Percentiles rank a stretch among this genome's conserved stretches.
phyloP scores from a whole-genome alignment of 2,113 vertebrate genomes.

The Chamaea fasciata region DNA sequence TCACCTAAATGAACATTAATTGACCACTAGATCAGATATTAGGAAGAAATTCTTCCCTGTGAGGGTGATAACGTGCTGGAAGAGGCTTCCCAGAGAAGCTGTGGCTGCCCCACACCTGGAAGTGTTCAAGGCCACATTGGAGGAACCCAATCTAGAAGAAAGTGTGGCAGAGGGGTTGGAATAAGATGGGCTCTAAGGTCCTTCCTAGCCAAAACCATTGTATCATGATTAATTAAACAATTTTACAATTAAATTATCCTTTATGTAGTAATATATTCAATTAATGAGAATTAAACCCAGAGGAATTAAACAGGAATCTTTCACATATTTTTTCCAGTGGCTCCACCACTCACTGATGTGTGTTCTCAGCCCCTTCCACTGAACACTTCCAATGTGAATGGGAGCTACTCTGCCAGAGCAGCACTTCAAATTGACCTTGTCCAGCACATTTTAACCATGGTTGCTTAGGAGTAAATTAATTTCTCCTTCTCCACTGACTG shows the following conservation, averaged over 20 bases:
- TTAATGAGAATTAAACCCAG: background rate
- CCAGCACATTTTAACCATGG: background rate
- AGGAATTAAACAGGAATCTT: background rate
- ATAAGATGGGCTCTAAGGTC: background rate
- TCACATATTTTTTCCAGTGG: background rate
- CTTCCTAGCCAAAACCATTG: background rate
- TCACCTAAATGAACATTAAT: background rate
- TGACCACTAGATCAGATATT: background rate
- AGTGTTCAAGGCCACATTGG: fast-evolving
- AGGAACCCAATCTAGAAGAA: background rate
- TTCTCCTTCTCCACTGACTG: background rate
- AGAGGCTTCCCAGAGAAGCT: background rate
- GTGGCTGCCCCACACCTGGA: background rate
- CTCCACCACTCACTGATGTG: background rate
- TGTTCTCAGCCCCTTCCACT: background rate
- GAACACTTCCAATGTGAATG: background rate
- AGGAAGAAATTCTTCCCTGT: background rate
- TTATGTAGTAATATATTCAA: background rate
- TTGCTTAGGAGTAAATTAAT: background rate
- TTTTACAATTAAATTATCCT: background rate
- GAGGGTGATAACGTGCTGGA: background rate
- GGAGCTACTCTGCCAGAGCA: background rate
- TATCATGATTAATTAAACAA: background rate
- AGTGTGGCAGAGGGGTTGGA: background rate
- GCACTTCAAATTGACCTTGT: background rate